Base-by-base conservation (phyloP, 2,113 vertebrate species). In the Solea senegalensis region DNA sequence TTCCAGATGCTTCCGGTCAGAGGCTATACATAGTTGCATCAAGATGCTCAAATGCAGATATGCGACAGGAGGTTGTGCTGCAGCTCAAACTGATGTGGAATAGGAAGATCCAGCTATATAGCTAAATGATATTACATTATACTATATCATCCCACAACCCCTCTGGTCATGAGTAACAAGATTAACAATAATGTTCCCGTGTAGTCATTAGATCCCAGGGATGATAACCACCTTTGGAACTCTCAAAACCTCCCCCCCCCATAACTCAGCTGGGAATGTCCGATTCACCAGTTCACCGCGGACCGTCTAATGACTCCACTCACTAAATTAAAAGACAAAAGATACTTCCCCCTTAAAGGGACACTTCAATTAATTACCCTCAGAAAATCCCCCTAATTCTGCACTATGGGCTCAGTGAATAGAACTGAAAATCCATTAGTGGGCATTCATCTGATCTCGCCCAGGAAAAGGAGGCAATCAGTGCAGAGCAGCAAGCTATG, bases 351-450 rank as follows among this genome's bases (percentile, higher is more conserved):
- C 71, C 82, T 89, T 89, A 74, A 89, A 86, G 58, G 83, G 86
- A 90, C 89, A 86, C 76, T 76, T 88, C 73, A 85, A 90, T 91
- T 92, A 91, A 92, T 92, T 92, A 90, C 87, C 68, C 52, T 61
- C 49, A 44, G 72, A 89, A 88, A 86, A 86, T 85, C 83, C 80
- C 88, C 78, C 75, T 89, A 92, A 91, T 85, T 90, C 87, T 80
- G 62, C 76, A 74, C 86, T 68, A 74, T 67, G 55, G 61, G 66
- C 76, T 79, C 68, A 88, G 83, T 91, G 90, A 92, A 91, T 91
- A 81, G 92, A 92, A 92, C 84, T 87, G 85, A 90, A 89, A 92
- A 89, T 67, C 86, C 87, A 91, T 92, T 92, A 91, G 86, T 76
- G 83, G 70, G 65, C 83, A 89, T 92, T 92, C 82, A 81, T 90